A percentile compares a stretch with the other conserved stretches of the same genome.
Conservation (phyloP, 2,888 invertebrate genomes). For the Tortrix viridana region DNA sequence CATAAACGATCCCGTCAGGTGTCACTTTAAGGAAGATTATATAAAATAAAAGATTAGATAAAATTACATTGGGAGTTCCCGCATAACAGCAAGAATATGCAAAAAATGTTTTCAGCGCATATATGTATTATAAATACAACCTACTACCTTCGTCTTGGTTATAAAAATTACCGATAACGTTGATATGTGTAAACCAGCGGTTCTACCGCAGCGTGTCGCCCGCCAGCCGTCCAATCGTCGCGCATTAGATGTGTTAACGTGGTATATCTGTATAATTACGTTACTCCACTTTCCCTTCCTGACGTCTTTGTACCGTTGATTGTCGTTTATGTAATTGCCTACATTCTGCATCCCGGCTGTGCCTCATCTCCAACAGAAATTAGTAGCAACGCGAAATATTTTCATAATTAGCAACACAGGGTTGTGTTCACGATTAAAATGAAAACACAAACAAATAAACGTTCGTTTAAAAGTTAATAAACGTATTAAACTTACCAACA, state of each 20-base stretch:
- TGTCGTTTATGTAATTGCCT: constrained; percentile 79
- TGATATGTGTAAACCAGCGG: neutral
- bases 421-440: constrained; percentile 9
- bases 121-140: too few relatives aligned
- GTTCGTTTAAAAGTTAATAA: constrained; percentile 40
- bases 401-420: constrained; percentile 62
- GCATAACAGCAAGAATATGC: too few relatives aligned
- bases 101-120: too few relatives aligned
- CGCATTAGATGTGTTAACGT: constrained; percentile 34
- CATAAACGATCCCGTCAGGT: too few relatives aligned
- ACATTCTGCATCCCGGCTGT: constrained; percentile 62
- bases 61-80: too few relatives aligned
- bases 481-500: neutral
- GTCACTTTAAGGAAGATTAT: too few relatives aligned
- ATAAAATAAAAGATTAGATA: too few relatives aligned
- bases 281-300: constrained; percentile 73
- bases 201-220: constrained; percentile 7
- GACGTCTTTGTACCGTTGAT: constrained; percentile 73
- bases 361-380: constrained; percentile 60
- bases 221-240: constrained; percentile 12
- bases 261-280: constrained; percentile 63
- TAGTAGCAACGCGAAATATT: constrained; percentile 67
- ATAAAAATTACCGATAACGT: too few relatives aligned
- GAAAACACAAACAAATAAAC: constrained; percentile 54
- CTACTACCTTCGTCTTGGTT: too few relatives aligned